Percentiles rank a stretch among this genome's conserved stretches.
phyloP scores from a whole-genome alignment of 2,797 vertebrate genomes.

The Eidolon dupreanum region DNA sequence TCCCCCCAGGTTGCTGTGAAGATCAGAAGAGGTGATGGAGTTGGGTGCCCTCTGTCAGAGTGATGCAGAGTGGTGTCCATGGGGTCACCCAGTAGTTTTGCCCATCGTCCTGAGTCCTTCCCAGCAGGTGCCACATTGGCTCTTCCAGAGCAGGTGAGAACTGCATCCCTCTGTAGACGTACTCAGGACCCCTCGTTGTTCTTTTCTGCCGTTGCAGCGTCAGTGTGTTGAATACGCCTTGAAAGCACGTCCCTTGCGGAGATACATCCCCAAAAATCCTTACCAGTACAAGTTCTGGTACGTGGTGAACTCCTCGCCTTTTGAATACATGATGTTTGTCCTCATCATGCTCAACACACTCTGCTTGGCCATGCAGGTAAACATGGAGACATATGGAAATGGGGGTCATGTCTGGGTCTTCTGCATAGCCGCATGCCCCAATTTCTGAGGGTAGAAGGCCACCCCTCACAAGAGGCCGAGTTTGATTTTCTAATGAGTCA shows the following conservation, averaged over 20 bases:
- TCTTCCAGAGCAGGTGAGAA: background rate
- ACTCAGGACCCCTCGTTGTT: slow-evolving; percentile 31
- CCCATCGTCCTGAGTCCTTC: background rate
- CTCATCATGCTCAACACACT: slow-evolving; percentile 99
- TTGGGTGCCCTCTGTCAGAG: background rate
- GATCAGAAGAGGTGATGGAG: background rate
- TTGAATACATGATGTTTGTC: slow-evolving; percentile 99
- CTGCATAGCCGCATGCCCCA: background rate
- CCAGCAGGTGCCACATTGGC: background rate
- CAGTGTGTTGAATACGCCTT: slow-evolving; percentile 99
- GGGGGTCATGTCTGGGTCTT: background rate
- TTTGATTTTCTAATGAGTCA: background rate
- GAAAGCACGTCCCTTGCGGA: slow-evolving; percentile 95
- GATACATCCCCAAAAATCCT: slow-evolving; percentile 99
- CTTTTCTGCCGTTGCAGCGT: slow-evolving; percentile 88
- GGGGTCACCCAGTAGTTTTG: background rate
- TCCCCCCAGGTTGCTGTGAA: background rate
- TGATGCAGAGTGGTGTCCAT: background rate
- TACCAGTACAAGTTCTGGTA: slow-evolving; percentile 99
- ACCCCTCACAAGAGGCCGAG: background rate
- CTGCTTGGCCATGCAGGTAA: slow-evolving; percentile 99
- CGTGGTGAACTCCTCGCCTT: slow-evolving; percentile 99
- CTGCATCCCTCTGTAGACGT: background rate
- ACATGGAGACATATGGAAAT: slow-evolving; percentile 66
- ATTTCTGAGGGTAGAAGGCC: background rate